Evolutionary conservation across 2,113 vertebrate genomes (phyloP), one percentile per base, ranked within the genome.

Genomic region (Bathybates hornii): DNA sequence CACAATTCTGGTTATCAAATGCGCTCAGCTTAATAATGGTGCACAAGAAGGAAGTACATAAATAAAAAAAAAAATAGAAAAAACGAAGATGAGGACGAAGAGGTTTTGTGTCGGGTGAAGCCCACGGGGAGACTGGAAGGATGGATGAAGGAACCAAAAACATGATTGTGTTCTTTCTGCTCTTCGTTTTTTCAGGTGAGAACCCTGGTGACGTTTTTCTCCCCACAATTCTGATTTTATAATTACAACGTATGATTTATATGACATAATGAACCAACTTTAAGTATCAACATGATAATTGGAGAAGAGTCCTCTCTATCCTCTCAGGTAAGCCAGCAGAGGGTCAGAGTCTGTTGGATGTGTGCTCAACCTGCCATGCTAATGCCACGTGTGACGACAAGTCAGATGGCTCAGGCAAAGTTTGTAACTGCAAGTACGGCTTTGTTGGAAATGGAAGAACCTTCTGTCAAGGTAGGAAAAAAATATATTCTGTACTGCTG

Each of bases 351-450:
- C 50, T 91, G 13, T 81, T 92, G 14, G 97, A 98, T 66, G 94
- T 99, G 41, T 99, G 98, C 91, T 92, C 95, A 21, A 96, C 96
- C 52, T 99, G 98, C 91, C 98, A 99, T 7, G 1, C 83, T 43
- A 95, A 98, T 7, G 98, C 98, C 86, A 98, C 96, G 0, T 99
- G 98, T 90, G 96, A 96, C 1, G 89, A 97, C 76, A 97, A 93
- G 86, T 4, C 13, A 1, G 96, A 97, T 4, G 95, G 96, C 19
- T 97, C 96, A 21, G 97, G 96, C 56, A 97, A 97, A 80, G 93
- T 97, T 73, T 99, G 98, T 56, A 97, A 97, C 90, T 99, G 98
- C 95, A 98, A 97, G 90, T 98, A 98, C 3, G 98, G 98, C 76
- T 98, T 99, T 92, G 96, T 97, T 61, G 98, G 98, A 86, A 99